Conservation (phyloP, 1,140 invertebrate genomes). For the Hormaphis cornu region DNA sequence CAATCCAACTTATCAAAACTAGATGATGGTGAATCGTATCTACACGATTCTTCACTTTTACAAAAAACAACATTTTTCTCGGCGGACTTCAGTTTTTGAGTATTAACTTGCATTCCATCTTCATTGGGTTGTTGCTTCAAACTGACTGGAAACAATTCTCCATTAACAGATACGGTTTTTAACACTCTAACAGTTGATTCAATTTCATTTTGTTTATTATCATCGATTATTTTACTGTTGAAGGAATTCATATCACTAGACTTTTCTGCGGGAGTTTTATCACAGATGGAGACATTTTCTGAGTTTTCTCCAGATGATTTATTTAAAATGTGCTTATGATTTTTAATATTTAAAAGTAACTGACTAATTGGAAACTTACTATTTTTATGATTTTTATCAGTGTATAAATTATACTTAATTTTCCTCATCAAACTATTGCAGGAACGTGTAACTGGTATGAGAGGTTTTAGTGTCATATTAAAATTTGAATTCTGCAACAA, state of each 20-base stretch:
- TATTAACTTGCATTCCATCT: not conserved
- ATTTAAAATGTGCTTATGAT: too few species aligned
- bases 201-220: not conserved
- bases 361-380: too few species aligned
- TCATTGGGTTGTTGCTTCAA: not conserved
- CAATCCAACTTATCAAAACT: not conserved
- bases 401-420: constrained; percentile 27
- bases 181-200: not conserved
- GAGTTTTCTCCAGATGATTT: not conserved
- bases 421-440: constrained; percentile 18
- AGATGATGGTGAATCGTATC: not conserved
- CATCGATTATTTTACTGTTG: not conserved
- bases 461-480: not conserved
- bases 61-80: not conserved
- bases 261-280: not conserved
- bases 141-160: not conserved
- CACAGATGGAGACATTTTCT: not conserved
- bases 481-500: not conserved
- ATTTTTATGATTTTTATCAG: not conserved
- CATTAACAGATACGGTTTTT: not conserved
- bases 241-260: not conserved
- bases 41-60: not conserved
- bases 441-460: constrained; percentile 15
- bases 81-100: not conserved
- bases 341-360: too few species aligned